These are phyloP conservation scores for Cuculus canorus DNA, from an alignment of 2,797 vertebrate species.

Conservation along the genomic window DNA sequence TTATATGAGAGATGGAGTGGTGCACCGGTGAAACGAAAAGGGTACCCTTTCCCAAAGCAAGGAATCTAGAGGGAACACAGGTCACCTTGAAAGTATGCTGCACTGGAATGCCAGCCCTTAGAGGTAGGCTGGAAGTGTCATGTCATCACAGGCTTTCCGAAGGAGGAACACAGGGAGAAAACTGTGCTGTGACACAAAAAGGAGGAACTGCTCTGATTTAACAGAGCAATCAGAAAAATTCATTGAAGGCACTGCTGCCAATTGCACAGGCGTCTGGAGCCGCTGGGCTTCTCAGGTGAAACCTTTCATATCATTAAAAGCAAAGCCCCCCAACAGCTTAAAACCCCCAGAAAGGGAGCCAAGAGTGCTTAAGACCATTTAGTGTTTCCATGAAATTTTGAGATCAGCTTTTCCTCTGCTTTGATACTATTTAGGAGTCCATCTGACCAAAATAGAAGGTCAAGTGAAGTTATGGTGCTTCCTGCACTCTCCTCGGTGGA, in stretches of 20 bases:
- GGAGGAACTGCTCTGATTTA: background rate
- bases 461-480: background rate
- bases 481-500: background rate
- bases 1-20: background rate
- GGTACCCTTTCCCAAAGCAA: background rate
- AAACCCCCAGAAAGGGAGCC: background rate
- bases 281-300: background rate
- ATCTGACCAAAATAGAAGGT: background rate
- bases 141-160: conserved; percentile 2
- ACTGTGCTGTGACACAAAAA: background rate
- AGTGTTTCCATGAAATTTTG: background rate
- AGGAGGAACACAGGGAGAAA: background rate
- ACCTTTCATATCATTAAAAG: background rate
- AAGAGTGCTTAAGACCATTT: background rate
- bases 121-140: background rate
- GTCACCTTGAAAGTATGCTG: background rate
- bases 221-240: background rate
- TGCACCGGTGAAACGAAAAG: background rate
- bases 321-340: background rate
- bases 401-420: background rate
- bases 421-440: background rate
- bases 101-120: background rate
- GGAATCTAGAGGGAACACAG: background rate
- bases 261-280: background rate
- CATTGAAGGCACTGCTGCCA: background rate